Percentiles rank a stretch among this genome's conserved stretches.
Evolutionary conservation across 2,113 vertebrate genomes (phyloP).

Genomic region (Cercopithecus mona): DNA sequence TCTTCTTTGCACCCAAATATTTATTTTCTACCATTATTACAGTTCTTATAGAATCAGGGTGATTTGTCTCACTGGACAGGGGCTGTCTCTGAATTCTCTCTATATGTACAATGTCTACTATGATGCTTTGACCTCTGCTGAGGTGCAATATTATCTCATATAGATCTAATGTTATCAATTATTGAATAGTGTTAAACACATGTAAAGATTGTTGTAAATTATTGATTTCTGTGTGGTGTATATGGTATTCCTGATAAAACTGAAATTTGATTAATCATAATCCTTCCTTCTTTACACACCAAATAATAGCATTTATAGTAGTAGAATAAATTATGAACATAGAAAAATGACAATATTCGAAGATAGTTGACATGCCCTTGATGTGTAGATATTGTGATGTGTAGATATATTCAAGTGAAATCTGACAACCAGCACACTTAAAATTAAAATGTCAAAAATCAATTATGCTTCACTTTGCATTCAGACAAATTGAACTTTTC

Average conservation of each 20-base stretch:
- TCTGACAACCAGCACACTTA: slow-evolving; percentile 57
- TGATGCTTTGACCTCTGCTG: not conserved
- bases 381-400: slow-evolving; percentile 31
- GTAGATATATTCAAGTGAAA: slow-evolving; percentile 51
- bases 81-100: not conserved
- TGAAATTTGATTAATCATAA: slow-evolving; percentile 27
- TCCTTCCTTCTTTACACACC: not conserved
- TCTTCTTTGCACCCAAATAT: not conserved
- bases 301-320: slow-evolving; percentile 45
- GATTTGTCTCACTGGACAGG: not conserved
- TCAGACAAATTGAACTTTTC: slow-evolving; percentile 66
- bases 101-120: not conserved
- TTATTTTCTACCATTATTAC: not conserved
- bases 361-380: slow-evolving; percentile 58
- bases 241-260: not conserved
- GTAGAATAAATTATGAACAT: slow-evolving; percentile 38
- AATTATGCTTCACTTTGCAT: slow-evolving; percentile 68
- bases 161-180: not conserved
- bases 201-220: not conserved
- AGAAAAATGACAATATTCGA: slow-evolving; percentile 55
- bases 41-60: not conserved
- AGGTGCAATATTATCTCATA: not conserved
- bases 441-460: slow-evolving; percentile 76
- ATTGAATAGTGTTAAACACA: not conserved
- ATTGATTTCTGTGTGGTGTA: not conserved